Base-by-base conservation (phyloP, 1,140 invertebrate species). In the Muscidifurax raptorellus region DNA sequence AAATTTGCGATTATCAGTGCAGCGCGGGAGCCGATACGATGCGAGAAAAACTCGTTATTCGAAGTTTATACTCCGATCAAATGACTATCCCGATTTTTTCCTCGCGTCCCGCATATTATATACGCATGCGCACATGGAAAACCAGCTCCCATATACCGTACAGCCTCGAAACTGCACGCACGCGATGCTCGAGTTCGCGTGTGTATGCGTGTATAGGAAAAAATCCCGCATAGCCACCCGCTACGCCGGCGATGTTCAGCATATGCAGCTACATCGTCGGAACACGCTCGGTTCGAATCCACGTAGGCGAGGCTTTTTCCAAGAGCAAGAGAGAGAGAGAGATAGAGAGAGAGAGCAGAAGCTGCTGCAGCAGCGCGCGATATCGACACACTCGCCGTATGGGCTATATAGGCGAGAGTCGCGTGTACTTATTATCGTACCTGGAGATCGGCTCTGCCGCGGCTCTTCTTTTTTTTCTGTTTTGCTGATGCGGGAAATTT, bases 181-280 rank as follows among this genome's bases (percentile, higher is more conserved):
- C 7, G 44, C 44, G 44, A 47, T 85, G 84, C 82, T 87, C 82
- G 52, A 86, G 84, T 86, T 87, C 78, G 67, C 27, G 77, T 75
- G 69, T n/a, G 64, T 25, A 10, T 22, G 64, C 64, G 64, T 66
- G n/a, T 66, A 66, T 27, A 67, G 13, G 25, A 67, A 67, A 25
- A 67, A 5, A 30, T 5, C 15, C 22, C 32, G 9, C 77, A 5
- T n/a, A 59, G 86, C 88, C 88, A 88, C 86, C 88, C 88, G 88
- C 86, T 89, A 88, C 77, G 87, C 85, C 78, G 82, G 80, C 86
- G 85, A 86, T 90, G 87, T 90, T 86, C 67, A 86, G 88, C 86
- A 89, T 86, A 72, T 87, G 86, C 87, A 44, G 59, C 25, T 84
- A 83, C 52, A 79, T 44, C 67, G 72, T 25, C 83, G 74, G 82